A percentile compares a stretch with the other conserved stretches of the same genome.
phyloP scores from a whole-genome alignment of 2,888 invertebrate genomes.

The Epirrita christyi region DNA sequence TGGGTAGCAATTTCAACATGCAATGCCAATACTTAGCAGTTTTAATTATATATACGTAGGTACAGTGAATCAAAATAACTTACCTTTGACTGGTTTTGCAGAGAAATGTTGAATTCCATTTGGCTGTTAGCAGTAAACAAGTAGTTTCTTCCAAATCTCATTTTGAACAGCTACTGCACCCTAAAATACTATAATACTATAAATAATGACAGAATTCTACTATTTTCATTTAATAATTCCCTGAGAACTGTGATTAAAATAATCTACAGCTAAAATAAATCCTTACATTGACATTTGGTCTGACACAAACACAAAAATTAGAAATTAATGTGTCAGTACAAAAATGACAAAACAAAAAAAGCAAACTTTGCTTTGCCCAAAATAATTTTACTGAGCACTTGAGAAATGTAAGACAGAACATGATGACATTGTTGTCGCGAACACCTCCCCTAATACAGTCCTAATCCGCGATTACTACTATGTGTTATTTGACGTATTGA shows the following conservation, averaged over 20 bases:
- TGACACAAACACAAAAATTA: constrained; percentile 61
- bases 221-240: neutral
- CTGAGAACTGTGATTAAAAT: constrained; percentile 25
- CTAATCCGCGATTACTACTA: too few relatives aligned
- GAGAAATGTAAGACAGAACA: too few relatives aligned
- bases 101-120: constrained; percentile 17
- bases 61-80: constrained; percentile 11
- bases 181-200: constrained; percentile 31
- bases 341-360: constrained; percentile 43
- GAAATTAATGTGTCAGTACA: constrained; percentile 47
- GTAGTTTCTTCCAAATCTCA: constrained; percentile 19
- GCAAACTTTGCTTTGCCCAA: neutral
- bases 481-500: too few relatives aligned
- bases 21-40: constrained; percentile 9
- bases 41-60: neutral
- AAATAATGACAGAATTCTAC: constrained; percentile 4
- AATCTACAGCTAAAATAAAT: constrained; percentile 10
- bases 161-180: constrained; percentile 32
- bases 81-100: constrained; percentile 26
- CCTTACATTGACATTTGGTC: constrained; percentile 50
- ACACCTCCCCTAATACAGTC: too few relatives aligned
- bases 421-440: too few relatives aligned
- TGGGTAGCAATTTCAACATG: constrained; percentile 5
- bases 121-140: constrained; percentile 9
- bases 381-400: too few relatives aligned